A percentile compares a stretch with the other conserved stretches of the same genome.
Evolutionary conservation across 2,113 vertebrate genomes (phyloP).

Genomic region (Nothoprocta perdicaria): DNA sequence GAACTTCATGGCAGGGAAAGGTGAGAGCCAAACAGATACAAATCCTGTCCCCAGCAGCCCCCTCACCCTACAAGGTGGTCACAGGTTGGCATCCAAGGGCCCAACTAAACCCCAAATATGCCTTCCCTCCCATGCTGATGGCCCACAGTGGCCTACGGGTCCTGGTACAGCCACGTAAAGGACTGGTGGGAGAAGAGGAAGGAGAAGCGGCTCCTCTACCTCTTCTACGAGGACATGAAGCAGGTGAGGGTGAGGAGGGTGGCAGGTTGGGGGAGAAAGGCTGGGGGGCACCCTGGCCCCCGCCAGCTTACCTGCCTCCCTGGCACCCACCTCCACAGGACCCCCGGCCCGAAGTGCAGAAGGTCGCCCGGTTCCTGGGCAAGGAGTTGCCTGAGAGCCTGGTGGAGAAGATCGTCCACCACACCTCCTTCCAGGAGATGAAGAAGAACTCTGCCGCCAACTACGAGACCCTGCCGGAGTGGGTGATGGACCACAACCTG

Average conservation of each 20-base stretch:
- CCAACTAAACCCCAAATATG: background rate
- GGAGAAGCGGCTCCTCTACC: slow-evolving; percentile 77
- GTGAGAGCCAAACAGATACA: background rate
- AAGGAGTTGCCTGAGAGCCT: slow-evolving; percentile 63
- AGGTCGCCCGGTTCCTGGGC: slow-evolving; percentile 78
- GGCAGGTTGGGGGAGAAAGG: background rate
- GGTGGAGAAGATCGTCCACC: slow-evolving; percentile 64
- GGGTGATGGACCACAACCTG: slow-evolving; percentile 59
- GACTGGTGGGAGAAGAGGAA: slow-evolving; percentile 85
- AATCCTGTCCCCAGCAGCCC: background rate
- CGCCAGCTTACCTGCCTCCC: no score
- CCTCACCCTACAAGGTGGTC: background rate
- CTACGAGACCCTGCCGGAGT: slow-evolving; percentile 51
- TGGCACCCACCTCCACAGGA: slow-evolving; percentile 57
- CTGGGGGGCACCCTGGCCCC: fast-evolving
- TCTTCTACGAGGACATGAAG: slow-evolving; percentile 87
- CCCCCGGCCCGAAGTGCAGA: slow-evolving; percentile 64
- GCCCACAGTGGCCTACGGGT: slow-evolving; percentile 76
- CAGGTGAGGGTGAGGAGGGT: slow-evolving; percentile 72
- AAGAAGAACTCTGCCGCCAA: slow-evolving; percentile 80
- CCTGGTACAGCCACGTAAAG: slow-evolving; percentile 84
- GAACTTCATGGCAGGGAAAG: slow-evolving; percentile 77
- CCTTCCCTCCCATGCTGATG: background rate
- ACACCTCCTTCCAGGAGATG: slow-evolving; percentile 80
- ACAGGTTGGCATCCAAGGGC: no score